Conservation (phyloP, 2,888 invertebrate species). For the Athalia circularis region DNA sequence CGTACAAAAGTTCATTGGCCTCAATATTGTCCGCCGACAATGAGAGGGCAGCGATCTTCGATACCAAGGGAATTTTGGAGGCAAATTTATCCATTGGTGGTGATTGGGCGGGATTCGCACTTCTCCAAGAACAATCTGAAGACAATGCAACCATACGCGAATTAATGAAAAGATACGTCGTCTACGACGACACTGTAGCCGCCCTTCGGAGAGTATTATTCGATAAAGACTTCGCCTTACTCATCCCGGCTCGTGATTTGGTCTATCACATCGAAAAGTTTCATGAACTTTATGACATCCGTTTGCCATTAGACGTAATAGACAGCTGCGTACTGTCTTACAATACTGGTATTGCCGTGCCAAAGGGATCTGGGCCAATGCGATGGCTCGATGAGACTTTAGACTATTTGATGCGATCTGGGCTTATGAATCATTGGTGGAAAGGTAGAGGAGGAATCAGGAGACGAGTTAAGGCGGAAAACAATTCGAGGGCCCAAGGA, state of each 20-base stretch:
- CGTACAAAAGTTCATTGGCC: conserved; percentile 23
- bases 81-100: conserved; percentile 15
- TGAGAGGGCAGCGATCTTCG: neutral
- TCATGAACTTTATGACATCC: neutral
- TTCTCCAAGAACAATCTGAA: conserved; percentile 7
- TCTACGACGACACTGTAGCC: neutral
- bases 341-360: neutral
- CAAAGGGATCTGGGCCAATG: neutral
- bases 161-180: conserved; percentile 6
- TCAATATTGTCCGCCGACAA: neutral
- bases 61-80: neutral
- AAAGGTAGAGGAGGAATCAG: too few species aligned
- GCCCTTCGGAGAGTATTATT: neutral
- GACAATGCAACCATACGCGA: neutral
- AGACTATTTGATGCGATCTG: too few species aligned
- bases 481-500: too few species aligned
- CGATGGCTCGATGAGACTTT: too few species aligned
- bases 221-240: conserved; percentile 1
- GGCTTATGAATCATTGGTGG: too few species aligned
- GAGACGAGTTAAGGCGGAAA: too few species aligned
- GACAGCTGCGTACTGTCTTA: neutral
- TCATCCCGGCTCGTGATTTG: neutral
- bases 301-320: neutral
- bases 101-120: neutral
- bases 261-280: neutral